phyloP scores from a whole-genome alignment of 2,888 invertebrate genomes.

The Rhamphomyia laevipes region DNA sequence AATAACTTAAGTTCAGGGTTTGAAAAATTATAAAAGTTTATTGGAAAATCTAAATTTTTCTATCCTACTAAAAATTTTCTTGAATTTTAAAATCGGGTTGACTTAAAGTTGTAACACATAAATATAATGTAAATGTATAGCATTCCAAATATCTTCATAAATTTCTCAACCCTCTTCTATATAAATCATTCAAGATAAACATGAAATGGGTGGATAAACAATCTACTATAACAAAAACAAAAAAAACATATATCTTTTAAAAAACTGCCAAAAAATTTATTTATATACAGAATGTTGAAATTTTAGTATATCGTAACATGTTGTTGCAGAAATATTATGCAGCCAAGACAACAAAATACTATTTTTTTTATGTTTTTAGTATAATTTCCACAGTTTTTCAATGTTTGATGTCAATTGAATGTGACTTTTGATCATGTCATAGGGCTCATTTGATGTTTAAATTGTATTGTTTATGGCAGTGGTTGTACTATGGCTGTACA shows the following conservation, averaged over 20 bases:
- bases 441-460: neutral
- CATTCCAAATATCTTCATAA: too few species aligned
- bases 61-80: too few species aligned
- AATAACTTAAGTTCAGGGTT: too few species aligned
- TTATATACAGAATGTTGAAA: neutral
- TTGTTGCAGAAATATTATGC: conserved; percentile 5
- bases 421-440: conserved; percentile 10
- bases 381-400: conserved; percentile 11
- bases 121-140: too few species aligned
- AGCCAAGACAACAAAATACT: neutral
- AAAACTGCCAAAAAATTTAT: neutral
- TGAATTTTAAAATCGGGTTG: too few species aligned
- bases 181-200: neutral
- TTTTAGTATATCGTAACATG: conserved; percentile 6
- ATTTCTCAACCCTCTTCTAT: too few species aligned
- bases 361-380: conserved; percentile 3
- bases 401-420: conserved; percentile 13
- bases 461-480: neutral
- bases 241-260: neutral
- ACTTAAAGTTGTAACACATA: too few species aligned
- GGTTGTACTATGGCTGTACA: too few species aligned
- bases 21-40: too few species aligned
- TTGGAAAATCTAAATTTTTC: too few species aligned
- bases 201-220: conserved; percentile 11
- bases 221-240: neutral